These are phyloP conservation scores for Apodemus agrarius DNA, from an alignment of 2,797 vertebrate genomes.

Conservation along the genomic window DNA sequence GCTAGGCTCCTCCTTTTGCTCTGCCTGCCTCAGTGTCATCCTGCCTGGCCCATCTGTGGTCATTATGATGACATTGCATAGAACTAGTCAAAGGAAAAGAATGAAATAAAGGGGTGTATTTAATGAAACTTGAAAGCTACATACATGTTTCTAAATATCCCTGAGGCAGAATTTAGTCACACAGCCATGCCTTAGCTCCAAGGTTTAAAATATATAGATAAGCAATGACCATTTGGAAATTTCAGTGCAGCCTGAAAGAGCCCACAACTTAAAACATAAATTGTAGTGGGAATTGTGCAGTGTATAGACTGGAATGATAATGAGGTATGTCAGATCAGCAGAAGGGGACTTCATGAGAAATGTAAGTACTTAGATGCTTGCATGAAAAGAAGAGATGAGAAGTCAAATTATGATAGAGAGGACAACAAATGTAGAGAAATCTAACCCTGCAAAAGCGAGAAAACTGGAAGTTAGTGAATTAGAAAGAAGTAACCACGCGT, in stretches of 20 bases:
- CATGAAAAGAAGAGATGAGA: not conserved
- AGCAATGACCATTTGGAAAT: constrained; percentile 17
- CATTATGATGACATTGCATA: not conserved
- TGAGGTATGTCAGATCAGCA: not conserved
- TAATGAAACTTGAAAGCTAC: not conserved
- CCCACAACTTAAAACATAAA: constrained; percentile 14
- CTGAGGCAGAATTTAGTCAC: not conserved
- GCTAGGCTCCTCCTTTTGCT: not conserved
- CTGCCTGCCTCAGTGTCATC: not conserved
- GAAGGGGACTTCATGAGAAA: not conserved
- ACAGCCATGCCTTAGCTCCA: not conserved
- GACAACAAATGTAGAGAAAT: not conserved
- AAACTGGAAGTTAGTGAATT: not conserved
- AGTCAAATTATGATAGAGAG: not conserved
- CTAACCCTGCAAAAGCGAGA: not conserved
- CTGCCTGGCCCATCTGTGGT: not conserved
- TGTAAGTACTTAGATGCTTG: not conserved
- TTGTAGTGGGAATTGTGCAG: not conserved
- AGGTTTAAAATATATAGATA: constrained; percentile 1
- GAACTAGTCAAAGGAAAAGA: not conserved
- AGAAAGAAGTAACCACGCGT: not conserved
- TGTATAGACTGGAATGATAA: not conserved
- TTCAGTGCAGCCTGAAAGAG: constrained; percentile 26
- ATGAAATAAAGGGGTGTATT: not conserved
- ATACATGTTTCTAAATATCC: not conserved